Conservation (phyloP, 1,140 invertebrate genomes). For the Cecropterus lyciades region DNA sequence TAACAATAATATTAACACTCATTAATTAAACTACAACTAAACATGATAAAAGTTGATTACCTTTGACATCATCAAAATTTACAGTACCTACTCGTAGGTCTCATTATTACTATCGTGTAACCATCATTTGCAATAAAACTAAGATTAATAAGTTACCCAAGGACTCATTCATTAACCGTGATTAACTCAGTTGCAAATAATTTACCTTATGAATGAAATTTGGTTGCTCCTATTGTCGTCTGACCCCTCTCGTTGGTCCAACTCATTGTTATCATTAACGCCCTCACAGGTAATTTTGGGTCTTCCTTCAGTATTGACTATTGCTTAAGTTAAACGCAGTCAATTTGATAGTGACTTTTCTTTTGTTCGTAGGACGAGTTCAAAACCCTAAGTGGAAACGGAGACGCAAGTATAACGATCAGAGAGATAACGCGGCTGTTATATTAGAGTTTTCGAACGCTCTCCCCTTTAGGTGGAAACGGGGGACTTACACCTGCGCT, state of each 20-base stretch:
- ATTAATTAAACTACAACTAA: too few relatives aligned
- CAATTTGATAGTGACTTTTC: conserved; percentile 55
- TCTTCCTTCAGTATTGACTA: conserved; percentile 3
- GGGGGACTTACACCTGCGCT: conserved; percentile 65
- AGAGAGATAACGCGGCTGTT: conserved; percentile 72
- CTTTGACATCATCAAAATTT: too few relatives aligned
- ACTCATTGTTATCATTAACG: neutral
- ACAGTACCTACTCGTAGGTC: too few relatives aligned
- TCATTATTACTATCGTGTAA: too few relatives aligned
- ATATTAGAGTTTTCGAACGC: conserved; percentile 72
- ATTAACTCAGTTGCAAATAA: too few relatives aligned
- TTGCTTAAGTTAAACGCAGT: conserved; percentile 12
- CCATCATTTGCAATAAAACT: too few relatives aligned
- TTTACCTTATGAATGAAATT: too few relatives aligned
- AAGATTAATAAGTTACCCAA: too few relatives aligned
- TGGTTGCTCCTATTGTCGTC: neutral
- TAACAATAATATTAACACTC: too few relatives aligned
- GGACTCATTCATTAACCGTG: too few relatives aligned
- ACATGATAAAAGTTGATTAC: too few relatives aligned
- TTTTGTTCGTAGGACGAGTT: conserved; percentile 72
- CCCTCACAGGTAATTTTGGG: neutral
- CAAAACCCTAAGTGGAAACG: conserved; percentile 66
- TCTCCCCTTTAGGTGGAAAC: conserved; percentile 69
- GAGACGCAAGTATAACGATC: conserved; percentile 68
- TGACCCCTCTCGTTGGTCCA: conserved; percentile 5